Evolutionary conservation across 1,140 invertebrate species (phyloP), one percentile per base, ranked within the genome.

Genomic region (Vanessa atalanta): DNA sequence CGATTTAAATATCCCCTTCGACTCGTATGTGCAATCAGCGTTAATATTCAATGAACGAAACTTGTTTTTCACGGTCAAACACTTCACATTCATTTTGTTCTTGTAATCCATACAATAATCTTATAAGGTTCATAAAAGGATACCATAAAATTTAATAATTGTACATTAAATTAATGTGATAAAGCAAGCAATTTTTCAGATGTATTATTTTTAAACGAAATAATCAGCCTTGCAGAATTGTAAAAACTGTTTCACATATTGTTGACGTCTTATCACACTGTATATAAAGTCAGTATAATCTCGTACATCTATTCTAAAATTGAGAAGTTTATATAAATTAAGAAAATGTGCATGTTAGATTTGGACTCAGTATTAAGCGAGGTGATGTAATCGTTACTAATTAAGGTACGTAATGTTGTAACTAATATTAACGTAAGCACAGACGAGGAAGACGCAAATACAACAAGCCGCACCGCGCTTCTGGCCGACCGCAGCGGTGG

Each of bases 371-470:
- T 78, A 73, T 72, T 80, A 79, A 83, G 75, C 65, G 55, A 64
- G 65, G 69, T 65, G 72, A 76, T 77, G 76, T 81, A 71, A 66
- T 65, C 71, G 80, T 82, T 84, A 86, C 84, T 87, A 87, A 87
- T 88, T 68, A 78, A 82, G 80, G 79, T 83, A 79, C 80, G 80
- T 84, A 79, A 82, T 72, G 71, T 75, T 77, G 82, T 82, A 80
- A 83, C 80, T 75, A 83, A 85, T 84, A 79, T 84, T 86, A 73
- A 83, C 81, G 78, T 84, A 78, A 85, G 82, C 86, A 83, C 82
- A 80, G 77, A 76, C 67, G 76, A 82, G 83, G 81, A 90, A 89
- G 87, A 93, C 89, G 86, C 90, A 92, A 92, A 88, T 92, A 92
- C 90, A 93, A 93, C 90, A 91, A 91, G 90, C 83, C 83, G 79